These are phyloP conservation scores for Channallabes apus DNA, from an alignment of 2,797 vertebrate genomes.

Conservation along the genomic window DNA sequence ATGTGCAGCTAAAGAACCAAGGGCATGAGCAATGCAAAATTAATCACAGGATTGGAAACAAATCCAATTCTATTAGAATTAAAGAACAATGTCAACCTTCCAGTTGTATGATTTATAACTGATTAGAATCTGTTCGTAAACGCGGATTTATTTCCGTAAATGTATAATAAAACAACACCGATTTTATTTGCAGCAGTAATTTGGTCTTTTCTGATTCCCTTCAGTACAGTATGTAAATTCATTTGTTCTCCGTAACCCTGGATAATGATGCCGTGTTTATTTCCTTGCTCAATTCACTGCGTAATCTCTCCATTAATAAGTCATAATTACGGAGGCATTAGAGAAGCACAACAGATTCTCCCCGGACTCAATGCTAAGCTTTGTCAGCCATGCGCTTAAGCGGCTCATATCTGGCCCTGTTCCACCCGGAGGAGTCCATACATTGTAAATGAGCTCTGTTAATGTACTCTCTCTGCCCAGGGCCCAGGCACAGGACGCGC, in stretches of 20 bases:
- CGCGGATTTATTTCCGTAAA: not conserved
- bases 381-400: conserved; percentile 75
- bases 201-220: conserved; percentile 2
- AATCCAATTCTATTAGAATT: not conserved
- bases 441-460: conserved; percentile 75
- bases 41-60: not conserved
- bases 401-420: conserved; percentile 69
- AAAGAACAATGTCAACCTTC: not conserved
- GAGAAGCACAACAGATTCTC: conserved; percentile 60
- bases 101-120: not conserved
- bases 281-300: conserved; percentile 53
- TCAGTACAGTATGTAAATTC: conserved; percentile 22
- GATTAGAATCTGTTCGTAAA: not conserved
- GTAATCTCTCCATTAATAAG: conserved; percentile 59
- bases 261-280: conserved; percentile 53
- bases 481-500: conserved; percentile 23
- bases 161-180: not conserved
- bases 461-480: conserved; percentile 62
- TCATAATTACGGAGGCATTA: conserved; percentile 58
- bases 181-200: conserved; percentile 5
- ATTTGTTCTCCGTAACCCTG: conserved; percentile 42
- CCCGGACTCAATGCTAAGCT: conserved; percentile 60
- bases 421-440: conserved; percentile 71
- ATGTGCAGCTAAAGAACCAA: not conserved
- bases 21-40: not conserved